Evolutionary conservation across 2,888 invertebrate genomes (phyloP).

Genomic region (Coremacera marginata): DNA sequence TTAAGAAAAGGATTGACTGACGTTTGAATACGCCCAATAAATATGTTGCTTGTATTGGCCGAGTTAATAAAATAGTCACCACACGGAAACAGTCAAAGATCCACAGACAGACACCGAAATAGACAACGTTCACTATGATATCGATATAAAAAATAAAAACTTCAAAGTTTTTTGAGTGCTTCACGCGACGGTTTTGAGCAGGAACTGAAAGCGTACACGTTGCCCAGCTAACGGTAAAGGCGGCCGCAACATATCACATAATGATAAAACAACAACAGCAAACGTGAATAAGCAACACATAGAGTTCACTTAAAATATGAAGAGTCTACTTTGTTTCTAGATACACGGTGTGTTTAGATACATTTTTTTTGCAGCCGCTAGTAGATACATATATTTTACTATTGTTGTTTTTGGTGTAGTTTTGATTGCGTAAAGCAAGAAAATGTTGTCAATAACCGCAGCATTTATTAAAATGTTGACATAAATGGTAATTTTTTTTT

Average conservation of each 20-base stretch:
- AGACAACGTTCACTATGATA: background rate
- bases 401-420: too few species aligned
- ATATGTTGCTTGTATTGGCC: too few species aligned
- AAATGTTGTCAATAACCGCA: too few species aligned
- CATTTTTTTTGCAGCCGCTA: background rate
- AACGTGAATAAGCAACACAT: background rate
- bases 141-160: background rate
- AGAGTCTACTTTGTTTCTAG: background rate
- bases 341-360: constrained; percentile 10
- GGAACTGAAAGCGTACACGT: constrained; percentile 10
- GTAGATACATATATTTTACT: too few species aligned
- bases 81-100: background rate
- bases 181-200: constrained; percentile 25
- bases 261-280: constrained; percentile 21
- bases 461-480: too few species aligned
- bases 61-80: background rate
- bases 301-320: background rate
- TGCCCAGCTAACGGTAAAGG: constrained; percentile 22
- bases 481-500: too few species aligned
- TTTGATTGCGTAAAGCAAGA: too few species aligned
- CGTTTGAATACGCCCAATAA: too few species aligned
- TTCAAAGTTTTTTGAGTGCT: constrained; percentile 4
- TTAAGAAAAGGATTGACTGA: too few species aligned
- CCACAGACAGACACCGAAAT: background rate
- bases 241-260: constrained; percentile 27